phyloP scores from a whole-genome alignment of 2,888 invertebrate species.

The Abrostola triplasia region DNA sequence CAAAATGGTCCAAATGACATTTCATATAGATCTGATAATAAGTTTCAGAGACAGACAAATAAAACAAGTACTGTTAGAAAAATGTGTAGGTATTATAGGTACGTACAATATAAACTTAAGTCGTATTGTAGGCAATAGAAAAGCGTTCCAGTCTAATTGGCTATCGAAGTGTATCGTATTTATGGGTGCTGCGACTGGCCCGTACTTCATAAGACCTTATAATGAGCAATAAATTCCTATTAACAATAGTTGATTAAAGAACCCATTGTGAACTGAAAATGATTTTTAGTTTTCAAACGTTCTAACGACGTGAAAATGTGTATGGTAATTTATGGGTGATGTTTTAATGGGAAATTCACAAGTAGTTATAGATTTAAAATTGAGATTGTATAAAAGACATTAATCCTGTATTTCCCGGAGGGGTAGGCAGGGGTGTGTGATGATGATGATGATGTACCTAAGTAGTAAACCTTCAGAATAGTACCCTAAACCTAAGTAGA shows the following conservation, averaged over 20 bases:
- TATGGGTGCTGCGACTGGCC: slow-evolving; percentile 57
- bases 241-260: slow-evolving; percentile 63
- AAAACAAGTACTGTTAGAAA: too few species aligned
- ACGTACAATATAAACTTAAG: background rate
- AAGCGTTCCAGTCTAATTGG: slow-evolving; percentile 64
- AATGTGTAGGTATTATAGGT: too few species aligned
- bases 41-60: too few species aligned
- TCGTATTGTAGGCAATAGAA: slow-evolving; percentile 37
- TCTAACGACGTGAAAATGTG: slow-evolving; percentile 31
- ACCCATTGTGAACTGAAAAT: slow-evolving; percentile 42
- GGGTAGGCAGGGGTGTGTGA: too few species aligned
- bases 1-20: too few species aligned
- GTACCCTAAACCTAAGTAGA: too few species aligned
- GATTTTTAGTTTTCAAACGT: slow-evolving; percentile 39
- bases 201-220: slow-evolving; percentile 67
- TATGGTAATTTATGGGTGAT: slow-evolving; percentile 9
- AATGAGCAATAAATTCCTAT: slow-evolving; percentile 68
- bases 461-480: too few species aligned
- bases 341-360: background rate
- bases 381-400: too few species aligned
- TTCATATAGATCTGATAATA: too few species aligned
- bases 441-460: too few species aligned
- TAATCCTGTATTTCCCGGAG: too few species aligned
- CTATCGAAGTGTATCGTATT: slow-evolving; percentile 51
- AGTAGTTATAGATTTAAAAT: too few species aligned